Evolutionary conservation across 1,140 invertebrate genomes (phyloP), one percentile per base, ranked within the genome.

Genomic region (Drosophila dunni): DNA sequence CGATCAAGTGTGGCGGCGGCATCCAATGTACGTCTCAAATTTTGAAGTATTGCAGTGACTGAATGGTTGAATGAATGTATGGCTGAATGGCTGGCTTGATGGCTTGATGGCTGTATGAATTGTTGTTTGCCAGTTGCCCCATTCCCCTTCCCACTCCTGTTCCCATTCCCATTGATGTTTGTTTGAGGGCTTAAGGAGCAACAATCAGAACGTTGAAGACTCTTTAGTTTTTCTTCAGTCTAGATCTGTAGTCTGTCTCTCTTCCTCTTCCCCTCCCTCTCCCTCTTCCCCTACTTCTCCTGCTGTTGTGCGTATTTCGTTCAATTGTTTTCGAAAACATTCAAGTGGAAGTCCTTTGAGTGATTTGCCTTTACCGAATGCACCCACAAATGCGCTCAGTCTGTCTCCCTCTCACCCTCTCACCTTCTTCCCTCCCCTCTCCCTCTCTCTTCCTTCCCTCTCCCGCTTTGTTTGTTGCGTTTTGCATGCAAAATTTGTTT

Each of bases 341-440:
- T 86, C 78, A 73, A 86, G 82, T 86, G 82, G 82, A 86, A 86
- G 81, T 86, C 83, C 83, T 84, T 86, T 86, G 79, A 86, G 68
- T 72, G 78, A 56, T 50, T 62, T 68, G 50, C 54, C 67, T 54
- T 51, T 50, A 42, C 29, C 60, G 42, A 48, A 33, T 38, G 51
- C 68, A 33, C 61, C 73, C 61, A 63, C 70, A 63, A 10, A 13
- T 13, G 3, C 29, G 0, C 40, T 33, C 61, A 3, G 5, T 10
- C 50, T 24, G 10, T 24, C 11, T 0, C 40, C 7, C 24, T 17
- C 15, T 10, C n/a, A n/a, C 11, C 29, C 4, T 4, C 5, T 4
- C n/a, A n/a, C n/a, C n/a, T n/a, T n/a, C n/a, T n/a, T n/a, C 24
- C 9, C 5, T 40, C 1, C 0, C 36, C 34, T 20, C 33, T 20